Evolutionary conservation across 64 coral and sea anemone species (phyloP), one percentile per base, ranked within the genome.

Genomic region (Stichodactyla helianthus): DNA sequence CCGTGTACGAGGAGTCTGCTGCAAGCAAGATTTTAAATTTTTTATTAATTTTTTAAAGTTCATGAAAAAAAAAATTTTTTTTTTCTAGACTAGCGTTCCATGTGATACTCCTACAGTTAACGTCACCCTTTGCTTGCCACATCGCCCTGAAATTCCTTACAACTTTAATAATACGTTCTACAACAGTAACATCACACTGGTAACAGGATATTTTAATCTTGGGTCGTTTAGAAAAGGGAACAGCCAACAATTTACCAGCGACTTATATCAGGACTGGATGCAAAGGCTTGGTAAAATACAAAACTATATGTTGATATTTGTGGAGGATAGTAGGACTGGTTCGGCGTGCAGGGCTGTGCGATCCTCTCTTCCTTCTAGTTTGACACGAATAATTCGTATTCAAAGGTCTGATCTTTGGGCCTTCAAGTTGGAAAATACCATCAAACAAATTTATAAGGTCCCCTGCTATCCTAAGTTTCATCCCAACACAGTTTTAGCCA

Each of bases 171-270:
- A 23, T 5, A 31, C 68, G 11, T 23, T 2, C 10, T 14, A 0
- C 6, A 13, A 10, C 22, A 74, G 9, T 74, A 61, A 63, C 59
- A 7, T 84, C 17, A 84, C 83, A 13, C 4, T 84, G 56, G 83
- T 84, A 35, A 58, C 83, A 7, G 83, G 53, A 35, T 84, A 84
- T 54, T 84, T 84, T 22, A 63, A 84, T 35, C 59, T 84, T 5
- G 83, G 83, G 5, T 19, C 83, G 13, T 84, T 84, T 20, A 5
- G 6, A 57, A 84, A 84, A 84, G 83, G 83, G 4, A 23, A 35
- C 53, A 25, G 16, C 26, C 9, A 62, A 16, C 5, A 5, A 4
- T 52, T 18, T 20, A 54, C 50, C 78, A 22, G 15, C 6, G 51
- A 84, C 4, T 13, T 50, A 11, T 84, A 60, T 55, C 59, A 84